phyloP scores from a whole-genome alignment of 2,797 vertebrate species.

The Hypotaenidia philippensis region DNA sequence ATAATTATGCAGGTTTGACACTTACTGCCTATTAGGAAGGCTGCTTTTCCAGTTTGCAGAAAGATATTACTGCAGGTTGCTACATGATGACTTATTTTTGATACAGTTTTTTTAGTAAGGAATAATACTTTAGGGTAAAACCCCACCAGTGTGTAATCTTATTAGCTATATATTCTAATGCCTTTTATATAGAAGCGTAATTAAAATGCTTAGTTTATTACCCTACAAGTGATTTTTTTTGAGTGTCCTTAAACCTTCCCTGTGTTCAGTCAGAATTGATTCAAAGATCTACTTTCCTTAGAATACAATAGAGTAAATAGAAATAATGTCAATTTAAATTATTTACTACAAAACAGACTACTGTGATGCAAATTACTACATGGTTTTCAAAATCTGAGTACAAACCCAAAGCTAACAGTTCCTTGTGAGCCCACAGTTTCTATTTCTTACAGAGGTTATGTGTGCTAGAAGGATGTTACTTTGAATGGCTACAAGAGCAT shows the following conservation, averaged over 20 bases:
- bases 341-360: not conserved
- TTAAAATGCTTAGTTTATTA: not conserved
- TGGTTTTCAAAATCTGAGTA: not conserved
- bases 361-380: not conserved
- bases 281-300: not conserved
- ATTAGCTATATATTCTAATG: not conserved
- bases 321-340: not conserved
- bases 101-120: not conserved
- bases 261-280: not conserved
- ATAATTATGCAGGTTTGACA: not conserved
- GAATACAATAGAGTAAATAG: not conserved
- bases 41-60: not conserved
- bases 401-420: not conserved
- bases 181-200: not conserved
- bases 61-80: not conserved
- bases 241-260: not conserved
- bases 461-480: not conserved
- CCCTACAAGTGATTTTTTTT: not conserved
- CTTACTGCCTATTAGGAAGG: not conserved
- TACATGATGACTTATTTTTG: not conserved
- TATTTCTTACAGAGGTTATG: not conserved
- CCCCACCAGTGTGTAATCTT: rapidly evolving
- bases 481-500: not conserved
- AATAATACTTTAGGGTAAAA: not conserved
- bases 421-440: not conserved